Evolutionary conservation across 2,888 invertebrate genomes (phyloP).

Genomic region (Plebejus anna): DNA sequence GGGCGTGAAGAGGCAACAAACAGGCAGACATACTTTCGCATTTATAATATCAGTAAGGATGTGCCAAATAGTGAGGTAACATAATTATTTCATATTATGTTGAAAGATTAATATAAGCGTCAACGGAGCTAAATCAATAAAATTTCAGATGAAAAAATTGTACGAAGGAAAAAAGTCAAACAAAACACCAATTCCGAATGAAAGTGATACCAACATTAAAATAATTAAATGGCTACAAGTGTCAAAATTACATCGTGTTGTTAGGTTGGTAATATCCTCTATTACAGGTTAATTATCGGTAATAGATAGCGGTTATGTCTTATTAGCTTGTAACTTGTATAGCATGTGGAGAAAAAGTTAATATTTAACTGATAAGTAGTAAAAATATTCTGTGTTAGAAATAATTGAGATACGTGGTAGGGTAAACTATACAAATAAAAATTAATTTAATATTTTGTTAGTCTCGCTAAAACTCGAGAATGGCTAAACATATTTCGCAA

Average conservation of each 20-base stretch:
- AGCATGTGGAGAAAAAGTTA: neutral
- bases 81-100: too few species aligned
- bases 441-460: too few species aligned
- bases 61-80: too few species aligned
- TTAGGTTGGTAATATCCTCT: slow-evolving; percentile 39
- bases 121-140: neutral
- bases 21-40: too few species aligned
- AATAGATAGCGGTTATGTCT: slow-evolving; percentile 39
- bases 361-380: neutral
- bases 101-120: neutral
- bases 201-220: slow-evolving; percentile 25
- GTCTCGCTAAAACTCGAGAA: too few species aligned
- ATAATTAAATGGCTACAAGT: slow-evolving; percentile 7
- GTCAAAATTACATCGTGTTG: slow-evolving; percentile 22
- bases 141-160: neutral
- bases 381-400: neutral
- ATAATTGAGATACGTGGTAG: too few species aligned
- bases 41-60: too few species aligned
- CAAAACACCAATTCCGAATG: slow-evolving; percentile 3
- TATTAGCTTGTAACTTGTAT: slow-evolving; percentile 3
- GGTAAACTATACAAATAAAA: too few species aligned
- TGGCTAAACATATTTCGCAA: too few species aligned
- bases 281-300: slow-evolving; percentile 57
- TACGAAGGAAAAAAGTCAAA: neutral
- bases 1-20: too few species aligned